Percentiles rank a stretch among this genome's conserved stretches.
These are phyloP conservation scores for Tarsius wallacei DNA, from an alignment of 2,797 vertebrate species.

Conservation along the genomic window DNA sequence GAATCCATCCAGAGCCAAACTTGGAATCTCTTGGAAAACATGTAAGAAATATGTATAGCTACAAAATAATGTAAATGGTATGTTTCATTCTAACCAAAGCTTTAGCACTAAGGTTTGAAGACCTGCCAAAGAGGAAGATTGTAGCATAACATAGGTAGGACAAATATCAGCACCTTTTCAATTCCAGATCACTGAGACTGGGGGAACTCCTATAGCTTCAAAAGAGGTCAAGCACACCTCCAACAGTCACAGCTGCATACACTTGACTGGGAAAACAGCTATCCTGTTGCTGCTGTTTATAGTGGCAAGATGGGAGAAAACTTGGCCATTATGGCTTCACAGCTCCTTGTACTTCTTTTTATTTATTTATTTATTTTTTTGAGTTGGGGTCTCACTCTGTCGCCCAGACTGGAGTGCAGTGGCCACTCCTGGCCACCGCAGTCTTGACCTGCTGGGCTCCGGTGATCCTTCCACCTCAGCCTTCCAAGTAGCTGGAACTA, in stretches of 20 bases:
- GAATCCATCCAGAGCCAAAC: neutral
- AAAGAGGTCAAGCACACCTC: rapidly evolving
- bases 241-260: no score
- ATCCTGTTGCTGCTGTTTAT: neutral
- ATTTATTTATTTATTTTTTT: no score
- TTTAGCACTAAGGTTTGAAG: neutral
- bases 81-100: neutral
- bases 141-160: neutral
- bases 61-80: neutral
- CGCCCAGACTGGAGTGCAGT: no score
- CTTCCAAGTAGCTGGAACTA: no score
- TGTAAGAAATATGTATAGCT: neutral
- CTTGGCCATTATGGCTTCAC: rapidly evolving
- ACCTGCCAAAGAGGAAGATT: neutral
- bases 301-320: neutral
- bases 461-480: no score
- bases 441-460: no score
- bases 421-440: no score
- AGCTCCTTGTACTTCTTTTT: neutral
- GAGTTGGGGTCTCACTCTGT: no score
- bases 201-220: neutral
- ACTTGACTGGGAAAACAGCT: neutral
- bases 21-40: neutral
- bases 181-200: neutral
- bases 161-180: neutral